These are phyloP conservation scores for Callipepla squamata DNA, from an alignment of 2,113 vertebrate genomes.

Conservation along the genomic window DNA sequence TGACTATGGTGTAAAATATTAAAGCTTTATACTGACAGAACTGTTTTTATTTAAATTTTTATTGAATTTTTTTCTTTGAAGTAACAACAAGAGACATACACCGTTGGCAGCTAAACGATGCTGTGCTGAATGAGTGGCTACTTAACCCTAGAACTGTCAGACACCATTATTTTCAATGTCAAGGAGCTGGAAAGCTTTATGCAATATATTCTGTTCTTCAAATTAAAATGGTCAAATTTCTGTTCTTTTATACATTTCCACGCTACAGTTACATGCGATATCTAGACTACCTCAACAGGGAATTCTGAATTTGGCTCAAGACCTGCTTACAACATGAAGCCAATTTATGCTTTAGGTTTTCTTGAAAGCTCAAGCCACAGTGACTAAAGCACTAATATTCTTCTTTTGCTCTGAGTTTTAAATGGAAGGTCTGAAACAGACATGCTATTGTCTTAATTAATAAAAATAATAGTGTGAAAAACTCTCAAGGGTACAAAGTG, in stretches of 20 bases:
- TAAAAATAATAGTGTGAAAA: background rate
- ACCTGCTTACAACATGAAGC: slow-evolving; percentile 15
- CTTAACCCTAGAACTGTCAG: slow-evolving; percentile 72
- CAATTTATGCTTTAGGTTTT: slow-evolving; percentile 37
- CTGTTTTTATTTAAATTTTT: slow-evolving; percentile 74
- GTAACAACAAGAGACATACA: slow-evolving; percentile 63
- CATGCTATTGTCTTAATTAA: background rate
- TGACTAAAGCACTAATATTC: slow-evolving; percentile 2
- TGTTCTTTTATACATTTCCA: slow-evolving; percentile 41
- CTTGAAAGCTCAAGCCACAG: slow-evolving; percentile 28
- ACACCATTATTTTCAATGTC: slow-evolving; percentile 61
- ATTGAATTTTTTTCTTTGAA: slow-evolving; percentile 71
- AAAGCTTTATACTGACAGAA: slow-evolving; percentile 62
- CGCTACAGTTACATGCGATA: slow-evolving; percentile 32
- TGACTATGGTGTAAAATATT: slow-evolving; percentile 63
- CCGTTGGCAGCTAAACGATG: slow-evolving; percentile 63
- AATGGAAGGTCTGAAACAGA: background rate
- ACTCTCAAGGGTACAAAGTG: background rate
- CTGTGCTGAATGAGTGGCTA: slow-evolving; percentile 61
- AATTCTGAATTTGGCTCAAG: slow-evolving; percentile 42
- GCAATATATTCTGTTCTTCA: slow-evolving; percentile 48
- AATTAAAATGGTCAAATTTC: slow-evolving; percentile 59
- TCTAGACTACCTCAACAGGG: slow-evolving; percentile 44
- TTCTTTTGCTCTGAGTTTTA: slow-evolving; percentile 3
- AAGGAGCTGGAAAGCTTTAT: slow-evolving; percentile 48